phyloP scores from a whole-genome alignment of 2,113 vertebrate genomes.

The Dipodomys stephensi region DNA sequence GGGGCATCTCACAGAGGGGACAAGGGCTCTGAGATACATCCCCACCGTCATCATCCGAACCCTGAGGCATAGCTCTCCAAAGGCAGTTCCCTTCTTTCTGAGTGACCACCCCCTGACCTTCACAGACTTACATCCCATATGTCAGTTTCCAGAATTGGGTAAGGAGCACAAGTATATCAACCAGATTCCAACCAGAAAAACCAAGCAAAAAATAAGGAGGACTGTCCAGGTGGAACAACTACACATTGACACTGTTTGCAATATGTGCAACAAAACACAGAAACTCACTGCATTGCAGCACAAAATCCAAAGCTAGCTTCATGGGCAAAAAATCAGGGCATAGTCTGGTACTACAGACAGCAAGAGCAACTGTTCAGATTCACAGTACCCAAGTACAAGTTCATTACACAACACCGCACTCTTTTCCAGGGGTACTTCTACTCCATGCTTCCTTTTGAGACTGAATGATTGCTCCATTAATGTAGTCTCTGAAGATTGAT shows the following conservation, averaged over 20 bases:
- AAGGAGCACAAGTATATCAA: neutral
- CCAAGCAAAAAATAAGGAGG: neutral
- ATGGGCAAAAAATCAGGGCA: neutral
- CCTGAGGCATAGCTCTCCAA: too few species aligned
- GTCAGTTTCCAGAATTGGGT: neutral
- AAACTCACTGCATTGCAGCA: neutral
- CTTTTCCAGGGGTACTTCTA: neutral
- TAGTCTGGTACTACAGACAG: rapidly evolving
- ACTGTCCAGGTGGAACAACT: neutral
- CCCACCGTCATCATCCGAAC: too few species aligned
- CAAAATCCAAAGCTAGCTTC: neutral
- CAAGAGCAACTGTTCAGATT: neutral
- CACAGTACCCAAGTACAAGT: neutral
- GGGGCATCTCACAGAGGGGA: neutral
- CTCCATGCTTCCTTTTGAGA: neutral
- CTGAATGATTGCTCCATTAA: conserved; percentile 24
- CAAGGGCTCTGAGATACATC: neutral
- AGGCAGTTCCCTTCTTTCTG: neutral
- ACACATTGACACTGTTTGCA: conserved; percentile 22
- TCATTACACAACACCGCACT: conserved; percentile 3
- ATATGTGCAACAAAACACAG: conserved; percentile 54
- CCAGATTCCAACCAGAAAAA: neutral
- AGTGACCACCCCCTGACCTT: neutral
- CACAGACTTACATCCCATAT: neutral
- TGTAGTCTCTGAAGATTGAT: conserved; percentile 53